phyloP scores from a whole-genome alignment of 2,888 invertebrate species.

The Trissonchulus latispiculum region DNA sequence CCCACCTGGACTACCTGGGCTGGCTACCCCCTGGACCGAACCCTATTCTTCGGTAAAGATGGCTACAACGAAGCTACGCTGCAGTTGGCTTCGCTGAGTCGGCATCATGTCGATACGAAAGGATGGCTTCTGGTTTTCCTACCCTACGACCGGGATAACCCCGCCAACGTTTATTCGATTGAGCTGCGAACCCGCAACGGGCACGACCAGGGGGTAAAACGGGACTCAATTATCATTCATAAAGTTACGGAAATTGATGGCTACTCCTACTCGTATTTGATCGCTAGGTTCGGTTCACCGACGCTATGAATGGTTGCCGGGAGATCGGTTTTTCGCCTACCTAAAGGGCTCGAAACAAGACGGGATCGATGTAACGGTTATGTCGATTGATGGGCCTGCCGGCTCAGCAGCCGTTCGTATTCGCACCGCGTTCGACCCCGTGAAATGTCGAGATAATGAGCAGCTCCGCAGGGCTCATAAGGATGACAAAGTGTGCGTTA shows the following conservation, averaged over 20 bases:
- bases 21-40: constrained; percentile 38
- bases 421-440: background rate
- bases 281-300: background rate
- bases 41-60: too few relatives aligned
- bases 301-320: background rate
- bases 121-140: constrained; percentile 37
- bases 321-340: background rate
- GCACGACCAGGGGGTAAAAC: background rate
- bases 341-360: background rate
- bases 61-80: too few relatives aligned
- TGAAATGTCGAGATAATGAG: background rate
- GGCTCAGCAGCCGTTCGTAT: background rate
- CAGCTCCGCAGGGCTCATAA: background rate
- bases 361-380: background rate
- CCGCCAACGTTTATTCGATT: constrained; percentile 36
- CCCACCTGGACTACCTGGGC: constrained; percentile 40
- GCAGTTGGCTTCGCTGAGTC: constrained; percentile 7
- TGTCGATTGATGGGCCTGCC: background rate
- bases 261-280: constrained; percentile 9
- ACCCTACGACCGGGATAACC: constrained; percentile 37
- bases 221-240: background rate
- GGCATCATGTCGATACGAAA: constrained; percentile 18
- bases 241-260: background rate
- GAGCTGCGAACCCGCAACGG: constrained; percentile 33
- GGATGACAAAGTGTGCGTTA: background rate